Evolutionary conservation across 1,140 invertebrate genomes (phyloP), one percentile per base, ranked within the genome.

Genomic region (Rhynchophorus ferrugineus): DNA sequence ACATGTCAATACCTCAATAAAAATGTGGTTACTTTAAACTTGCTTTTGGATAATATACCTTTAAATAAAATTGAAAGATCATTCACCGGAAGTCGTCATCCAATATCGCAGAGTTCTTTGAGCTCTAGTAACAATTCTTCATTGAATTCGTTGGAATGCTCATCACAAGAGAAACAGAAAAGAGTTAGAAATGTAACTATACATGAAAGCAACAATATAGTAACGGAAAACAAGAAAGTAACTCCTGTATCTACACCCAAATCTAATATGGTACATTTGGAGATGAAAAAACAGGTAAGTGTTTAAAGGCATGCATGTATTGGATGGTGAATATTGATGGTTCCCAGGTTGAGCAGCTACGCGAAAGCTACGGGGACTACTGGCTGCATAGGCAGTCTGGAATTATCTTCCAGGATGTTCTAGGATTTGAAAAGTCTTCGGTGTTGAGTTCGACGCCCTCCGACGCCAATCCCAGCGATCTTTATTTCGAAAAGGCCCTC

Each of bases 381-480:
- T 83, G 80, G 80, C 55, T 83, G 9, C 75, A 75, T 34, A 71
- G 66, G 49, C 69, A 76, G 7, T 74, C 72, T 24, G 78, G 77
- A 2, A 69, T 70, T 17, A 68, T 67, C n/a, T 71, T 79, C 17
- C 73, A 78, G 57, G 71, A 73, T 54, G 71, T 79, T 41, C 69
- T 80, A 56, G 78, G 78, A 29, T 57, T 77, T 19, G 68, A 74
- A 33, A 61, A 60, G 33, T 37, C 48, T 6, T 18, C 48, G 7
- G 21, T 52, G 8, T 20, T 51, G 9, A 56, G 55, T 3, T 61
- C 64, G 6, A 61, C 59, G 8, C 62, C 62, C 1, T 59, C 33
- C 17, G 46, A 42, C 20, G 49, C 17, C 36, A 22, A 18, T 24
- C 13, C 13, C n/a, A 34, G 7, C 20, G 16, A 21, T 20, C 13